Evolutionary conservation across 1,140 invertebrate species (phyloP).

Genomic region (Marisa cornuarietis): DNA sequence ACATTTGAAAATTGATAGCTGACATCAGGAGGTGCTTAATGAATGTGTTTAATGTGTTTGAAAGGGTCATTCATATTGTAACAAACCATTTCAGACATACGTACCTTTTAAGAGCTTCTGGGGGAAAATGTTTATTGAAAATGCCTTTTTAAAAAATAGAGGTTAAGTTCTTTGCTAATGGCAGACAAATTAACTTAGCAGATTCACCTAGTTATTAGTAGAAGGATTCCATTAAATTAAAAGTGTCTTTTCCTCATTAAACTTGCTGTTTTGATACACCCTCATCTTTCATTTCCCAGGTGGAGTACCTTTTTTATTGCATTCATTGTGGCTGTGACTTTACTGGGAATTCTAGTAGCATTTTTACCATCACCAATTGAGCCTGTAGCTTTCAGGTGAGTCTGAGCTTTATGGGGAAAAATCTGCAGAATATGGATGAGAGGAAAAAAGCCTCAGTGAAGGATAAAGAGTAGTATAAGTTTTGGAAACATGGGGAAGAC

Average conservation of each 20-base stretch:
- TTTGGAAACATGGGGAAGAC: no score
- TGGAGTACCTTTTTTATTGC: slow-evolving; percentile 40
- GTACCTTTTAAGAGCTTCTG: no score
- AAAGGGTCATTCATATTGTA: no score
- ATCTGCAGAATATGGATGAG: no score
- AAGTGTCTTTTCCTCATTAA: neutral
- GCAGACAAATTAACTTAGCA: neutral
- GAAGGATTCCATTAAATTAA: neutral
- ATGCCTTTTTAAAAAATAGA: neutral
- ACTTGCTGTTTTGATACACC: neutral
- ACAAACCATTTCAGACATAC: no score
- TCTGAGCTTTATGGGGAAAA: neutral
- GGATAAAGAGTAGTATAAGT: no score
- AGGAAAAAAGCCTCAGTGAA: no score
- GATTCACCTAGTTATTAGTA: neutral
- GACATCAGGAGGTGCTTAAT: no score
- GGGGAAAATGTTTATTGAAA: neutral
- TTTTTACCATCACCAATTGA: slow-evolving; percentile 50
- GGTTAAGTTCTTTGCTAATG: neutral
- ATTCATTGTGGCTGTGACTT: slow-evolving; percentile 29
- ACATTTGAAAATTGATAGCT: no score
- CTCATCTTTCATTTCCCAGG: slow-evolving; percentile 27
- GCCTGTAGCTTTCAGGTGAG: slow-evolving; percentile 44
- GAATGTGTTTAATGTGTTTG: no score
- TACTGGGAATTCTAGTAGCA: slow-evolving; percentile 38